phyloP scores from a whole-genome alignment of 2,113 vertebrate genomes.

The Psephotus haematonotus region DNA sequence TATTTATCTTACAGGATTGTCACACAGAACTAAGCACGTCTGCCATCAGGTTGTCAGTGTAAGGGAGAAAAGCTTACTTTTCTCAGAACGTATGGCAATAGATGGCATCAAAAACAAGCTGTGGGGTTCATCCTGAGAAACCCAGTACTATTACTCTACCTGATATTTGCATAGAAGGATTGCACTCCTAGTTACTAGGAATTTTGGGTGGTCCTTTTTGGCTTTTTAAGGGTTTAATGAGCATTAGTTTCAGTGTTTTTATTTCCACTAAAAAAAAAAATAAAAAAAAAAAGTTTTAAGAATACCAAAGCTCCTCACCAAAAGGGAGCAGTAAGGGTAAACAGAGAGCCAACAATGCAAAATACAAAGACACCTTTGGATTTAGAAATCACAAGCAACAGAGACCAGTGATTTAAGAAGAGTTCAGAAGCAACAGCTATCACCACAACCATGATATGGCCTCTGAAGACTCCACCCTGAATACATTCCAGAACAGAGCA shows the following conservation, averaged over 20 bases:
- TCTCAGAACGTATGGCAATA: not conserved
- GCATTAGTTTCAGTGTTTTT: not conserved
- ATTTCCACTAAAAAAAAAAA: not conserved
- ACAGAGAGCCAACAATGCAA: not conserved
- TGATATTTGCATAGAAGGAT: not conserved
- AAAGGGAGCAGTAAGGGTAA: not conserved
- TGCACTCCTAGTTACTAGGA: not conserved
- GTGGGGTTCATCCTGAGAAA: not conserved
- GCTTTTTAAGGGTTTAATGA: not conserved
- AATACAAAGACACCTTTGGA: fast-evolving
- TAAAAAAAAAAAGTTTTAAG: no score
- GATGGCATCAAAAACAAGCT: not conserved
- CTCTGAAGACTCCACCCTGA: not conserved
- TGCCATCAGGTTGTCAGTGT: not conserved
- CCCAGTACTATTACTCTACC: not conserved
- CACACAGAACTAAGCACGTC: not conserved
- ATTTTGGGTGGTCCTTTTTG: not conserved
- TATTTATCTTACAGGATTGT: not conserved
- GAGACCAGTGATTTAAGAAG: not conserved
- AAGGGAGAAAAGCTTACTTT: not conserved
- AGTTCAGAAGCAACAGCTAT: not conserved
- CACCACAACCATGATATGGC: not conserved
- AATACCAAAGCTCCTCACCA: not conserved
- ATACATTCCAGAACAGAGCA: not conserved
- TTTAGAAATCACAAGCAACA: not conserved